Percentiles rank a stretch among this genome's conserved stretches.
phyloP scores from a whole-genome alignment of 2,888 invertebrate species.

The Nasonovia ribisnigri region DNA sequence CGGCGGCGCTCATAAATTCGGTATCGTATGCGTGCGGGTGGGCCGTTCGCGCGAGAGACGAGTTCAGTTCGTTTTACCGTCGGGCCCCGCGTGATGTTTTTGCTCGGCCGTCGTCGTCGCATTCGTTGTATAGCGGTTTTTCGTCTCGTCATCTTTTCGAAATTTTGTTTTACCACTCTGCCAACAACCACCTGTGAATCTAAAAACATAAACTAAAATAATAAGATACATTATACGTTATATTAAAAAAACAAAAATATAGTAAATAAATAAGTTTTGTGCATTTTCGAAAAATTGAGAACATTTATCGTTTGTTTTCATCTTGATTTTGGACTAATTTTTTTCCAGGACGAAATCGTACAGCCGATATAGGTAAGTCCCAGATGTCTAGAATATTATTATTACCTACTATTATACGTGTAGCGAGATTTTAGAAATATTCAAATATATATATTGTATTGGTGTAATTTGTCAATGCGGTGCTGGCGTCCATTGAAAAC shows the following conservation, averaged over 20 bases:
- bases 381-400: neutral
- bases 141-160: neutral
- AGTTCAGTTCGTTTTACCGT: conserved; percentile 60
- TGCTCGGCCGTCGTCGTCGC: neutral
- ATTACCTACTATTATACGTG: too few relatives aligned
- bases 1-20: conserved; percentile 55
- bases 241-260: neutral
- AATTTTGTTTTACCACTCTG: neutral
- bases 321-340: neutral
- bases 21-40: conserved; percentile 31
- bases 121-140: neutral
- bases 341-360: neutral
- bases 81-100: conserved; percentile 55
- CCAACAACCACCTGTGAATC: neutral
- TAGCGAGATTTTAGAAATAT: neutral
- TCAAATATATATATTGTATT: neutral
- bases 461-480: neutral
- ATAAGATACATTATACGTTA: neutral
- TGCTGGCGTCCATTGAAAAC: neutral
- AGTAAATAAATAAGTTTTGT: too few relatives aligned
- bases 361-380: neutral
- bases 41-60: conserved; percentile 30
- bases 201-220: neutral
- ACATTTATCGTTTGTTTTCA: neutral
- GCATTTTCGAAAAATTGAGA: neutral